phyloP scores from a whole-genome alignment of 2,113 vertebrate genomes.

The Aldabrachelys gigantea region DNA sequence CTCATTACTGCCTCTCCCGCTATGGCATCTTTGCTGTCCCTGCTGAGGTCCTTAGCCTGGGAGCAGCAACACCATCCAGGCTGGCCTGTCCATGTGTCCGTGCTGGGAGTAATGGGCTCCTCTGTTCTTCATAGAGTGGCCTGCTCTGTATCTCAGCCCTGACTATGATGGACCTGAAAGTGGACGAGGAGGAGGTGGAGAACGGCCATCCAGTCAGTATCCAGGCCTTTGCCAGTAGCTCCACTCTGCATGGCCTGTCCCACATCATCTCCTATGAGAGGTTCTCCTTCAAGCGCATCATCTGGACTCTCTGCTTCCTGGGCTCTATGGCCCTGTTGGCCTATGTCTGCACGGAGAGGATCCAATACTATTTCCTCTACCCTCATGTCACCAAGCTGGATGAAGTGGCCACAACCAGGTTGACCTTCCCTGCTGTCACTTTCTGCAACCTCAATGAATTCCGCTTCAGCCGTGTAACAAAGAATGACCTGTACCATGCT shows the following conservation, averaged over 20 bases:
- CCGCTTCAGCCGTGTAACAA: conserved; percentile 95
- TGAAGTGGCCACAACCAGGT: conserved; percentile 88
- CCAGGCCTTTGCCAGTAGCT: conserved; percentile 96
- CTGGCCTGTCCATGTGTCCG: background rate
- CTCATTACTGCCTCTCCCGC: background rate
- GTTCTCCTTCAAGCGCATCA: conserved; percentile 89
- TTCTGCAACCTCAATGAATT: conserved; percentile 99
- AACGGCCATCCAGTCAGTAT: conserved; percentile 89
- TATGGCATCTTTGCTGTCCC: background rate
- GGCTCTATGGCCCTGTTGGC: conserved; percentile 90
- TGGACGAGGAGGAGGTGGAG: conserved; percentile 92
- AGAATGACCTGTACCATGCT: conserved; percentile 98
- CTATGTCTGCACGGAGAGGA: conserved; percentile 93
- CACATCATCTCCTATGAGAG: conserved; percentile 99
- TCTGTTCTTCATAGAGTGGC: background rate
- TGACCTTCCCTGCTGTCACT: conserved; percentile 94
- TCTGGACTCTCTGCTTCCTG: conserved; percentile 96
- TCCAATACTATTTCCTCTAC: conserved; percentile 97
- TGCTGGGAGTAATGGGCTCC: background rate
- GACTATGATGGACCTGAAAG: conserved; percentile 92
- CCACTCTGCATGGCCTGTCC: conserved; percentile 97
- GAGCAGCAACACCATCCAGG: background rate
- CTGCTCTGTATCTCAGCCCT: background rate
- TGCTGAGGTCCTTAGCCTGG: background rate
- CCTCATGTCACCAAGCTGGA: conserved; percentile 98